Percentiles rank a stretch among this genome's conserved stretches.
Evolutionary conservation across 2,888 invertebrate genomes (phyloP).

Genomic region (Yponomeuta plumbellus): DNA sequence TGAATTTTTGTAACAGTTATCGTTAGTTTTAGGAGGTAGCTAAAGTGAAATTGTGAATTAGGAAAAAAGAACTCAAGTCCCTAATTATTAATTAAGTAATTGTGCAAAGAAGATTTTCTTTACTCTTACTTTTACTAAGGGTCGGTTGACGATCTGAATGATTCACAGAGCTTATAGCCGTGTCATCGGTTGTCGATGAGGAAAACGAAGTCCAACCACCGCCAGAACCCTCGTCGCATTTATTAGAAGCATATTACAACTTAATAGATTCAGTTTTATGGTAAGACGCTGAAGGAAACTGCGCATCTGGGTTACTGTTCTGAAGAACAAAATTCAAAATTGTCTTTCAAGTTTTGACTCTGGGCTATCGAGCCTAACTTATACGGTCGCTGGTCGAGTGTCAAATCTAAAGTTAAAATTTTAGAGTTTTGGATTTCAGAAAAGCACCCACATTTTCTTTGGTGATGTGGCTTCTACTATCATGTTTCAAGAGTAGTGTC

Average conservation of each 20-base stretch:
- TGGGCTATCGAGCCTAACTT: too few relatives aligned
- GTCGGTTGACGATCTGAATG: background rate
- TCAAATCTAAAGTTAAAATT: too few relatives aligned
- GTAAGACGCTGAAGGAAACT: slow-evolving; percentile 9
- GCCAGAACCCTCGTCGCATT: slow-evolving; percentile 52
- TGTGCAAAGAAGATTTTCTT: background rate
- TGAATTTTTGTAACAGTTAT: too few relatives aligned
- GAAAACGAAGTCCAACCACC: slow-evolving; percentile 43
- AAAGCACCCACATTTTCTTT: background rate
- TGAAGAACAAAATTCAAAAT: background rate
- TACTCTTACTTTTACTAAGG: background rate
- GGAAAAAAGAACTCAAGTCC: too few relatives aligned
- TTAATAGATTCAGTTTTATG: slow-evolving; percentile 39
- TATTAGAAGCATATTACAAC: slow-evolving; percentile 57
- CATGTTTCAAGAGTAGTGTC: background rate
- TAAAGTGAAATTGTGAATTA: too few relatives aligned
- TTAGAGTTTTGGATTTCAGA: background rate
- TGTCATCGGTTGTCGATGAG: slow-evolving; percentile 49
- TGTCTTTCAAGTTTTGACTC: background rate
- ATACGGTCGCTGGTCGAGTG: too few relatives aligned
- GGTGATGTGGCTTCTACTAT: background rate
- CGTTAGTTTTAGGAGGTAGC: too few relatives aligned
- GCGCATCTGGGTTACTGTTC: background rate
- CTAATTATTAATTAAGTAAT: background rate
- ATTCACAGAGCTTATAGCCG: slow-evolving; percentile 62